Percentiles rank a stretch among this genome's conserved stretches.
Evolutionary conservation across 2,113 vertebrate genomes (phyloP).

Genomic region (Lamprotornis superbus): DNA sequence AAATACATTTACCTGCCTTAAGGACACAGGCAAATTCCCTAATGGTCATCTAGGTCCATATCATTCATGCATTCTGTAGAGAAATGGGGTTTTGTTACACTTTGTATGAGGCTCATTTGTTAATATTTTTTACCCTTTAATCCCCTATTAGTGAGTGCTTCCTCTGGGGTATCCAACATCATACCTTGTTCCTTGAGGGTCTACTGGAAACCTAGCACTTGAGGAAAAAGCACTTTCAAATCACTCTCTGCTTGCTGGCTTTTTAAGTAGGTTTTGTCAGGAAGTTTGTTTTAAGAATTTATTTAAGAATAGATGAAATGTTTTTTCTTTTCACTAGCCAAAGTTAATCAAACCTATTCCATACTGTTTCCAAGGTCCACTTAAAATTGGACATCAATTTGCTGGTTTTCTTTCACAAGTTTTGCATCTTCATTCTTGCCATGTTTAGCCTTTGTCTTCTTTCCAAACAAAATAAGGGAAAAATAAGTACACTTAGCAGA

Average conservation of each 20-base stretch:
- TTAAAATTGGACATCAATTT: neutral
- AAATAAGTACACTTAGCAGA: neutral
- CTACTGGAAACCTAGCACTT: neutral
- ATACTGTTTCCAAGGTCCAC: neutral
- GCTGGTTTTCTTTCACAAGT: neutral
- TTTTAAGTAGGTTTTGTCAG: neutral
- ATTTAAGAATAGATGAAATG: neutral
- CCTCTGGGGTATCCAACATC: neutral
- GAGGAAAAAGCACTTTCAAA: neutral
- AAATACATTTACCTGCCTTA: neutral
- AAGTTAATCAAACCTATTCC: neutral
- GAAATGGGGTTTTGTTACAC: neutral
- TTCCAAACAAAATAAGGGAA: neutral
- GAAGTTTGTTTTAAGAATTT: accelerated
- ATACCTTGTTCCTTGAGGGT: neutral
- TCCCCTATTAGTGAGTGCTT: neutral
- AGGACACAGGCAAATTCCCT: neutral
- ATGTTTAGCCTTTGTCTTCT: neutral
- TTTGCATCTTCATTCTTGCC: neutral
- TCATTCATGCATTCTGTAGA: neutral
- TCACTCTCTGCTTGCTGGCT: neutral
- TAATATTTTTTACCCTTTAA: neutral
- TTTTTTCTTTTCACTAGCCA: neutral
- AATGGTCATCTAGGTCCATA: neutral
- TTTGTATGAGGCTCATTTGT: accelerated